These are phyloP conservation scores for Gambusia affinis DNA, from an alignment of 2,113 vertebrate genomes.

Conservation along the genomic window DNA sequence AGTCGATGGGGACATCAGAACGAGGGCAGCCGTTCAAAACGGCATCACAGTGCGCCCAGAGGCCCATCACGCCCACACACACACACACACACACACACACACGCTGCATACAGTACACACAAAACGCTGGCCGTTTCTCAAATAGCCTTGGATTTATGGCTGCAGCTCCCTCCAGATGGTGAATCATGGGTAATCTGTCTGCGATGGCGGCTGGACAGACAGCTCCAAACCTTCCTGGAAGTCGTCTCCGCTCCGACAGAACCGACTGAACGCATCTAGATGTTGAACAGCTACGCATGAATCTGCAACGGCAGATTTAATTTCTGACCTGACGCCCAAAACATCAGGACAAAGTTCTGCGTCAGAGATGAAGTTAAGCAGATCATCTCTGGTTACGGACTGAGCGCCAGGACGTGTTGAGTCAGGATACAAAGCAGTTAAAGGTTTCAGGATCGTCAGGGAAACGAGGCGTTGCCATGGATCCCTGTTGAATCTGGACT, in stretches of 20 bases:
- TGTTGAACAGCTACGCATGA: background rate
- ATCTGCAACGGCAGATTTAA: background rate
- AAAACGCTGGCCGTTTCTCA: conserved; percentile 53
- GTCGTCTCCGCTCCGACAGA: conserved; percentile 2
- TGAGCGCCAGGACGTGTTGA: too few relatives aligned
- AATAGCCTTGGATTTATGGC: conserved; percentile 58
- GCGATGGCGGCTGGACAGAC: conserved; percentile 51
- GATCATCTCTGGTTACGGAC: too few relatives aligned
- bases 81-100: background rate
- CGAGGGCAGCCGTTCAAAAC: conserved; percentile 69
- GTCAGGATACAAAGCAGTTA: too few relatives aligned
- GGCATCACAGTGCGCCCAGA: conserved; percentile 56
- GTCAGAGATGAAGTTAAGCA: too few relatives aligned
- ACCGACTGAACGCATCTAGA: background rate
- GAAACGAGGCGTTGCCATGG: too few relatives aligned
- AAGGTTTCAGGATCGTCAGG: too few relatives aligned
- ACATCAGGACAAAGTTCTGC: too few relatives aligned
- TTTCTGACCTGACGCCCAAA: too few relatives aligned
- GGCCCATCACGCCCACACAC: conserved; percentile 20
- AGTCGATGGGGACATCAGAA: conserved; percentile 73
- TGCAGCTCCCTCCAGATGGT: conserved; percentile 51
- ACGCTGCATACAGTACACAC: conserved; percentile 24
- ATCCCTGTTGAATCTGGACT: too few relatives aligned
- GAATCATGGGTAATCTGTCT: conserved; percentile 54
- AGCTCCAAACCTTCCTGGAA: conserved; percentile 30